These are phyloP conservation scores for Gavialis gangeticus DNA, from an alignment of 2,113 vertebrate genomes.

Conservation along the genomic window DNA sequence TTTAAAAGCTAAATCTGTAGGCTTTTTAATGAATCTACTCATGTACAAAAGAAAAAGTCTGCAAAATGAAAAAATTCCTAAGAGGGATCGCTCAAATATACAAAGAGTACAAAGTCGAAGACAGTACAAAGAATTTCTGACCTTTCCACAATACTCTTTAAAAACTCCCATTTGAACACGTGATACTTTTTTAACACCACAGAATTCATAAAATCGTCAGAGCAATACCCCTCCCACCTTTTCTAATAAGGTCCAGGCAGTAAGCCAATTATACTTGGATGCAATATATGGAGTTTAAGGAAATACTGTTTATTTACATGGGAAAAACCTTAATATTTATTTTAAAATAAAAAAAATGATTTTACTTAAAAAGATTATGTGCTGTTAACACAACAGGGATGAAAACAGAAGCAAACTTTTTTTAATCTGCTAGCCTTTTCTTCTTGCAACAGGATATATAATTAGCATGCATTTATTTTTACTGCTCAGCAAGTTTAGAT, in stretches of 20 bases:
- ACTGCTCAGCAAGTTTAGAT: not conserved
- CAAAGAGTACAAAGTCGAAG: conserved; percentile 64
- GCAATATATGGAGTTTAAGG: not conserved
- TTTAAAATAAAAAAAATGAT: not conserved
- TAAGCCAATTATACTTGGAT: not conserved
- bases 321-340: not conserved
- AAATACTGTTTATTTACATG: not conserved
- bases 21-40: conserved; percentile 50
- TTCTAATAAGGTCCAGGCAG: conserved; percentile 12
- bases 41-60: conserved; percentile 31
- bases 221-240: not conserved
- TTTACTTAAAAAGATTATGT: not conserved
- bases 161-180: conserved; percentile 27
- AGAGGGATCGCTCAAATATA: conserved; percentile 62
- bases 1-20: conserved; percentile 35
- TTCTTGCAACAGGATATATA: not conserved
- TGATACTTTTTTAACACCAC: not conserved
- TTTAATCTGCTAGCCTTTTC: not conserved
- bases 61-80: conserved; percentile 45
- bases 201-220: conserved; percentile 20
- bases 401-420: not conserved
- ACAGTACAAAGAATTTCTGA: conserved; percentile 46
- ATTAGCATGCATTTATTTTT: conserved; percentile 1
- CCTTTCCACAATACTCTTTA: not conserved
- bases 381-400: not conserved